Conservation (phyloP, 64 coral and sea anemone genomes). For the Catalaphyllia jardinei region DNA sequence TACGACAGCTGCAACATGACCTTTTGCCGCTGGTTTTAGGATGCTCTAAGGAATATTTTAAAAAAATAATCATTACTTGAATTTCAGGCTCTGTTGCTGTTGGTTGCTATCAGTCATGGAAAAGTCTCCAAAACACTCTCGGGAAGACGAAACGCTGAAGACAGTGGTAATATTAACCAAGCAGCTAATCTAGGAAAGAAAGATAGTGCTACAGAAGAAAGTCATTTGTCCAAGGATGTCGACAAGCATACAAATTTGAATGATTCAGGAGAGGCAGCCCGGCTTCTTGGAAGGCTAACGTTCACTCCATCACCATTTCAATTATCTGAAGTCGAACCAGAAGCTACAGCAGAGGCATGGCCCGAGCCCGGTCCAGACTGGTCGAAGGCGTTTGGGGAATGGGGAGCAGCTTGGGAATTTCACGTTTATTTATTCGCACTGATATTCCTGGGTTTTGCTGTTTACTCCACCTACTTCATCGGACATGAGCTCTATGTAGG, state of each 20-base stretch:
- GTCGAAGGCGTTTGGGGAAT: constrained; percentile 25
- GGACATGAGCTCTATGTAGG: neutral
- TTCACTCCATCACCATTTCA: neutral
- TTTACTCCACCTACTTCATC: neutral
- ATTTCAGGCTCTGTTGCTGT: neutral
- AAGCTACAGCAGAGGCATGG: neutral
- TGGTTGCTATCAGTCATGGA: neutral
- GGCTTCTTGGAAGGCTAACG: neutral
- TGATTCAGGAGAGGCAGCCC: neutral
- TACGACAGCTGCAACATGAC: no score
- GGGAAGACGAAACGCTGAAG: neutral
- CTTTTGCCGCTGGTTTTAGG: no score
- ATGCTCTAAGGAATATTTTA: no score
- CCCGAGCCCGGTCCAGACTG: constrained; percentile 56
- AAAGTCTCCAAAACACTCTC: neutral
- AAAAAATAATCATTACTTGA: neutral
- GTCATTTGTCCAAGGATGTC: neutral
- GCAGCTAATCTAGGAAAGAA: neutral
- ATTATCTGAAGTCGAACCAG: neutral
- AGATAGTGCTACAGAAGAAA: neutral
- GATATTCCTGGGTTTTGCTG: constrained; percentile 20
- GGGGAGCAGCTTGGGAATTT: constrained; percentile 56
- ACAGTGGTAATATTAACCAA: no score
- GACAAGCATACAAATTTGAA: neutral
- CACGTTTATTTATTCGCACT: constrained; percentile 42